Conservation (phyloP, 2,888 invertebrate species). For the Archips crataeganus region DNA sequence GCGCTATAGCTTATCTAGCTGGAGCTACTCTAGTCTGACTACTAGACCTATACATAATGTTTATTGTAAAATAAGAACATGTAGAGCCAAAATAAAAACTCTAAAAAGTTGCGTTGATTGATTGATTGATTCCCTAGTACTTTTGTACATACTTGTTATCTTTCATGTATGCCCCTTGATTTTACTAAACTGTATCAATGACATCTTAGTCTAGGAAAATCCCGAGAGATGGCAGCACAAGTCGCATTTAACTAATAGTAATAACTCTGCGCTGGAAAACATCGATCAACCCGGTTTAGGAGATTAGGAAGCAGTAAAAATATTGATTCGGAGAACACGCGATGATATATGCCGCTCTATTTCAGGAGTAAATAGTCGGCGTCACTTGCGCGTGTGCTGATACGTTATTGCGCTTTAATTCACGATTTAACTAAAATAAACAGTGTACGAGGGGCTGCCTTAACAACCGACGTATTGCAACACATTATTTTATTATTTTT, state of each 20-base stretch:
- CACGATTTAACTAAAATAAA: slow-evolving; percentile 22
- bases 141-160: too few species aligned
- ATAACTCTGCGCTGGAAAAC: not conserved
- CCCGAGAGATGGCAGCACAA: slow-evolving; percentile 20
- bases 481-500: too few species aligned
- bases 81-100: too few species aligned
- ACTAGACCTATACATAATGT: too few species aligned
- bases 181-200: not conserved
- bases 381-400: not conserved
- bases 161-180: not conserved
- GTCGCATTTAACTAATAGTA: not conserved
- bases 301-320: slow-evolving; percentile 26
- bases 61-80: too few species aligned
- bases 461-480: not conserved
- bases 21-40: too few species aligned
- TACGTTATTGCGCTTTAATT: slow-evolving; percentile 27
- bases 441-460: not conserved
- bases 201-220: slow-evolving; percentile 10
- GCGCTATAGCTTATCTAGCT: too few species aligned
- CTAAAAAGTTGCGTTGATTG: too few species aligned
- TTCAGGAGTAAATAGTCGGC: slow-evolving; percentile 27
- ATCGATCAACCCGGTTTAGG: slow-evolving; percentile 8
- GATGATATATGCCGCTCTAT: slow-evolving; percentile 24
- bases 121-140: too few species aligned
- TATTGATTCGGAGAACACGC: slow-evolving; percentile 13